Conservation (phyloP, 2,888 invertebrate species). For the Hypselothyrea guttata region DNA sequence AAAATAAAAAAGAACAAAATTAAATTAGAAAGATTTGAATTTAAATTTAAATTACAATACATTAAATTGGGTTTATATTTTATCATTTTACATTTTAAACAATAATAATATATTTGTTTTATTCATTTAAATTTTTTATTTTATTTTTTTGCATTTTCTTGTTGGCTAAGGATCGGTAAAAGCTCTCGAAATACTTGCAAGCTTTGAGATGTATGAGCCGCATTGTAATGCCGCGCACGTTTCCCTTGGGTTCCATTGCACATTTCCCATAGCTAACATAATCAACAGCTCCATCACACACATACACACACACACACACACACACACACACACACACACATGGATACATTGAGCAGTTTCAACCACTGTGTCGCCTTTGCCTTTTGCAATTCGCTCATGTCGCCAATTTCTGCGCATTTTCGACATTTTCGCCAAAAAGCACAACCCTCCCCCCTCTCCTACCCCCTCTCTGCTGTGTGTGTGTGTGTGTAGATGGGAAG, state of each 20-base stretch:
- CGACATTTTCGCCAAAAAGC: conserved; percentile 66
- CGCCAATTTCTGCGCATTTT: conserved; percentile 64
- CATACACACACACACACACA: conserved; percentile 7
- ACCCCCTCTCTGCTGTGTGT: conserved; percentile 1
- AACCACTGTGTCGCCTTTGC: conserved; percentile 31
- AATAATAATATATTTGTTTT: too few relatives aligned
- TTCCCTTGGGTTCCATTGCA: conserved; percentile 48
- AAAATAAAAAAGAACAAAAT: too few relatives aligned
- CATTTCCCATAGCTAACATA: conserved; percentile 39
- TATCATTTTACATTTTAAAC: too few relatives aligned
- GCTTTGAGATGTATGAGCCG: not conserved
- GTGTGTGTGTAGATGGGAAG: conserved; percentile 14
- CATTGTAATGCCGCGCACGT: conserved; percentile 34
- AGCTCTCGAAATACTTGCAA: too few relatives aligned
- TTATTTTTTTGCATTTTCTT: not conserved
- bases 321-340: conserved; percentile 3
- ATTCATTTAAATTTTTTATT: too few relatives aligned
- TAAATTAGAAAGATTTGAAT: too few relatives aligned
- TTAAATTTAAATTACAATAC: too few relatives aligned
- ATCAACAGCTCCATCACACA: conserved; percentile 29
- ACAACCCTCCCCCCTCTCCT: conserved; percentile 30
- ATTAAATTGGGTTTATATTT: too few relatives aligned
- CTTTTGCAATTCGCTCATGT: conserved; percentile 39
- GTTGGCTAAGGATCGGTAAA: not conserved
- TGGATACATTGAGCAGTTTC: conserved; percentile 4